Conservation (phyloP, 2,888 invertebrate species). For the Archaeoteleia sp. region DNA sequence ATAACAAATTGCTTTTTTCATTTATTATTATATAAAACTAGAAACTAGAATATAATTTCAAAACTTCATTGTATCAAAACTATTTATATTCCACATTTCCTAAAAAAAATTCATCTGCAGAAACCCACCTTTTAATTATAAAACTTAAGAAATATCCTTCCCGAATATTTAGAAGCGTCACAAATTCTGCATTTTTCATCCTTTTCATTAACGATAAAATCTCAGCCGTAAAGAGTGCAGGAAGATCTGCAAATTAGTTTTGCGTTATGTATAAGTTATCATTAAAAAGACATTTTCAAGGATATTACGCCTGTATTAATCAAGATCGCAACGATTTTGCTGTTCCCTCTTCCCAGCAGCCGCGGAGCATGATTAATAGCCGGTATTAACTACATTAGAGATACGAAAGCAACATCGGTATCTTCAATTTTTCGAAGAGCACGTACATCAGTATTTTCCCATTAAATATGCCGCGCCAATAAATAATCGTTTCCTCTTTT, state of each 20-base stretch:
- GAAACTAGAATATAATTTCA: too few species aligned
- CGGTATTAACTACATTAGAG: constrained; percentile 50
- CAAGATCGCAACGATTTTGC: constrained; percentile 49
- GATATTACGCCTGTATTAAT: constrained; percentile 46
- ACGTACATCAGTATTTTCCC: constrained; percentile 51
- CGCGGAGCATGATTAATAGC: constrained; percentile 38
- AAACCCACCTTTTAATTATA: too few species aligned
- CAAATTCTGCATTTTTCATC: too few species aligned
- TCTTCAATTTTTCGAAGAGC: constrained; percentile 49
- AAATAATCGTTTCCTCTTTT: constrained; percentile 45
- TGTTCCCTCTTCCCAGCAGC: constrained; percentile 36
- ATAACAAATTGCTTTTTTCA: too few species aligned
- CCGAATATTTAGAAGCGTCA: too few species aligned
- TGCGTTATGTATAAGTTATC: constrained; percentile 29
- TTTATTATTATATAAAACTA: too few species aligned
- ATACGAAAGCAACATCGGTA: constrained; percentile 44
- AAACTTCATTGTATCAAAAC: too few species aligned
- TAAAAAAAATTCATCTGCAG: too few species aligned
- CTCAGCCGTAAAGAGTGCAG: too few species aligned
- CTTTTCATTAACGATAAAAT: too few species aligned
- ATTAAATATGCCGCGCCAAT: constrained; percentile 36
- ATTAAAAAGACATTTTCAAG: constrained; percentile 49
- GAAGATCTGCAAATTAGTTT: constrained; percentile 25
- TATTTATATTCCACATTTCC: too few species aligned
- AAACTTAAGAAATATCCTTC: too few species aligned